These are phyloP conservation scores for Macrosiphum euphorbiae DNA, from an alignment of 2,888 invertebrate species.

Conservation along the genomic window DNA sequence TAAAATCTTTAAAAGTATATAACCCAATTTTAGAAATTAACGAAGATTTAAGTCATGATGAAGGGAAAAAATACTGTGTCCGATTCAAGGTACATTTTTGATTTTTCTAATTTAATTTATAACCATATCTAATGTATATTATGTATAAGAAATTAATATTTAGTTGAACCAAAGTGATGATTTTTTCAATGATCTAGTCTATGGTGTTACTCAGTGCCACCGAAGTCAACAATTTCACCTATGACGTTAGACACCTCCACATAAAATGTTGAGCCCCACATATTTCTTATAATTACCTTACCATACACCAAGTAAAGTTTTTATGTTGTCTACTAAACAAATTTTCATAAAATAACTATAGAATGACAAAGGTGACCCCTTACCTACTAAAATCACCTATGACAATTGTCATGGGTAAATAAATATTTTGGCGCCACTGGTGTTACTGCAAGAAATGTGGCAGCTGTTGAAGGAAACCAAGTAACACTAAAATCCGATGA, in stretches of 20 bases:
- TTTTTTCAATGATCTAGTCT: constrained; percentile 84
- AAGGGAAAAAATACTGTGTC: constrained; percentile 77
- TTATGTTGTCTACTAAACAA: too few relatives aligned
- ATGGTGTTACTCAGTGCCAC: too few relatives aligned
- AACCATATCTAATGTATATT: not conserved
- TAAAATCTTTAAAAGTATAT: not conserved
- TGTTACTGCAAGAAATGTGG: constrained; percentile 81
- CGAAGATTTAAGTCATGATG: constrained; percentile 73
- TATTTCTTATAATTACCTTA: too few relatives aligned
- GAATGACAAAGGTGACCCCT: too few relatives aligned
- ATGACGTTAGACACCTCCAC: too few relatives aligned
- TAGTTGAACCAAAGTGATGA: constrained; percentile 77
- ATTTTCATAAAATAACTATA: too few relatives aligned
- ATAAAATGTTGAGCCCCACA: too few relatives aligned
- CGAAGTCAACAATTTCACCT: too few relatives aligned
- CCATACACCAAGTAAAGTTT: too few relatives aligned
- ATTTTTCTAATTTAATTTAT: not conserved
- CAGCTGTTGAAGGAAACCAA: constrained; percentile 90
- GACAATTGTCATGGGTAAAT: too few relatives aligned
- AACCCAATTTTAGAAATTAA: constrained; percentile 61
- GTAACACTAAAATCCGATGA: constrained; percentile 94
- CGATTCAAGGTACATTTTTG: constrained; percentile 80
- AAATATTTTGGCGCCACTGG: too few relatives aligned
- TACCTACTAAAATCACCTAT: too few relatives aligned
- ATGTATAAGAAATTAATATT: constrained; percentile 30